Evolutionary conservation across 2,797 vertebrate species (phyloP).

Genomic region (Karalla daura): DNA sequence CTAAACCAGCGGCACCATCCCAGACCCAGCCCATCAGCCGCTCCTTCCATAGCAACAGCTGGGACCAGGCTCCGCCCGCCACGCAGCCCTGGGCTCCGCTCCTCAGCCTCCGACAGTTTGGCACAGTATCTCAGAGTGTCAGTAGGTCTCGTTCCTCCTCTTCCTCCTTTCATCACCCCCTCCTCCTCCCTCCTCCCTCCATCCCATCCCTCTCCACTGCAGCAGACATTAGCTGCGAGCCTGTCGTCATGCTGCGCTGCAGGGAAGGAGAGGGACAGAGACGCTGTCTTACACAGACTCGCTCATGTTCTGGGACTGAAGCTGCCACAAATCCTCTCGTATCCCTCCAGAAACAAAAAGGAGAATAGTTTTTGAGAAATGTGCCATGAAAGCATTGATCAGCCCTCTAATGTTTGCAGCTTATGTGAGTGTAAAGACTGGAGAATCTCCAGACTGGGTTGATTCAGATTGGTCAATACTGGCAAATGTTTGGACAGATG

Average conservation of each 20-base stretch:
- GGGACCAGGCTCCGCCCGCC: conserved; percentile 32
- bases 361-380: not conserved
- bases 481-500: not conserved
- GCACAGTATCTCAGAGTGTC: conserved; percentile 58
- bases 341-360: not conserved
- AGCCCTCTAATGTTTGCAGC: not conserved
- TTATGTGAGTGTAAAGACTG: not conserved
- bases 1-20: conserved; percentile 33
- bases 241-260: conserved; percentile 43
- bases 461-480: not conserved
- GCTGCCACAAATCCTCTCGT: not conserved
- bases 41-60: conserved; percentile 71
- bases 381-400: not conserved
- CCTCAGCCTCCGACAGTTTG: conserved; percentile 58
- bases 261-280: conserved; percentile 26
- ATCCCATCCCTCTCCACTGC: conserved; percentile 44
- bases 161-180: not conserved
- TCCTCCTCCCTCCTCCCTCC: conserved; percentile 5
- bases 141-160: conserved; percentile 37
- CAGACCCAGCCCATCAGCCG: conserved; percentile 36
- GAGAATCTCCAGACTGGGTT: not conserved
- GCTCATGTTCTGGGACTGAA: not conserved
- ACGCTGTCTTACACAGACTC: not conserved
- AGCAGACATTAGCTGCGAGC: conserved; percentile 47
- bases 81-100: conserved; percentile 50